These are phyloP conservation scores for Sympetrum striolatum DNA, from an alignment of 2,888 invertebrate genomes.

Conservation along the genomic window DNA sequence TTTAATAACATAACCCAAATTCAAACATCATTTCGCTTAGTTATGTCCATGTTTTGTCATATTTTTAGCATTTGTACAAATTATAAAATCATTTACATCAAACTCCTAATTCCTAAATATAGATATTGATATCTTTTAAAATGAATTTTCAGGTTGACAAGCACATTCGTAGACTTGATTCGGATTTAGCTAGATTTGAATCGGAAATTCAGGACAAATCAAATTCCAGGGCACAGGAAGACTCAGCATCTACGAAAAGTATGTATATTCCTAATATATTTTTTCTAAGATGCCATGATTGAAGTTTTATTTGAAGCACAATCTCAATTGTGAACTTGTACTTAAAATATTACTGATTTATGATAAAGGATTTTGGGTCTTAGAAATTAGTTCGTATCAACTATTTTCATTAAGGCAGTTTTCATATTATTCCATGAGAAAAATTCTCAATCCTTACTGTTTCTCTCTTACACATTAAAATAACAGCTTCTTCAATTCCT, in stretches of 20 bases:
- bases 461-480: too few relatives aligned
- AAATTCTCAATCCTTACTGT: too few relatives aligned
- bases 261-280: conserved; percentile 51
- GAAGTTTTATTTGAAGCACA: too few relatives aligned
- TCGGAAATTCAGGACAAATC: conserved; percentile 96
- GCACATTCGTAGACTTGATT: conserved; percentile 93
- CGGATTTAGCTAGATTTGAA: conserved; percentile 95
- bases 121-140: background rate
- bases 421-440: too few relatives aligned
- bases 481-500: too few relatives aligned
- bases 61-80: background rate
- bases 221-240: conserved; percentile 73
- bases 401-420: too few relatives aligned
- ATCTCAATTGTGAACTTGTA: too few relatives aligned
- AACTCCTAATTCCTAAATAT: background rate
- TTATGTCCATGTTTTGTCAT: background rate
- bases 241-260: conserved; percentile 67
- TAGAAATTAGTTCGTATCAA: too few relatives aligned
- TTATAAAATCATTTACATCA: background rate
- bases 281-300: too few relatives aligned
- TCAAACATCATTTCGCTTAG: background rate
- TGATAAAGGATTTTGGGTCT: too few relatives aligned
- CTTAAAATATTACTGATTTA: too few relatives aligned
- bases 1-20: too few relatives aligned
- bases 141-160: conserved; percentile 77